Evolutionary conservation across 92 coral and sea anemone species (phyloP).

Genomic region (Epizoanthus stellaris): DNA sequence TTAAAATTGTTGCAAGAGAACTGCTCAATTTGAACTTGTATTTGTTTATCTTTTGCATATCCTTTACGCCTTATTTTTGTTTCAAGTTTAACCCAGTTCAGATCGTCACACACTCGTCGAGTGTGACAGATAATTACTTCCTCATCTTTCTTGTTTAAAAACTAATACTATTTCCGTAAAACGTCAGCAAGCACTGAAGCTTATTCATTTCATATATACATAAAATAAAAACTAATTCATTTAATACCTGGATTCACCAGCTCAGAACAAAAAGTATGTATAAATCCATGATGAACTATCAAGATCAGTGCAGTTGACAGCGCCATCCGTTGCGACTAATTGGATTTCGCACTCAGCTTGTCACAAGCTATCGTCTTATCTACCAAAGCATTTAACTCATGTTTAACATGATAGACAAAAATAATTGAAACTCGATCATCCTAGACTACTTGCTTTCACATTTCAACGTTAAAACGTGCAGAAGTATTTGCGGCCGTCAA

Average conservation of each 20-base stretch:
- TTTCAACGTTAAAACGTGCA: background rate
- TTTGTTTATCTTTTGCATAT: too few relatives aligned
- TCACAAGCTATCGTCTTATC: conserved; percentile 37
- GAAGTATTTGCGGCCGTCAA: too few relatives aligned
- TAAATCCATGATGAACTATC: background rate
- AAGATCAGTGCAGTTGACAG: background rate
- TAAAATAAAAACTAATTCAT: background rate
- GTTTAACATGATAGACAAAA: conserved; percentile 30
- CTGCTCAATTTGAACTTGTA: too few relatives aligned
- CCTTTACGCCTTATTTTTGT: background rate
- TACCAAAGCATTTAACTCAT: conserved; percentile 44
- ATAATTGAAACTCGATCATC: conserved; percentile 19
- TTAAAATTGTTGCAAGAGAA: too few relatives aligned
- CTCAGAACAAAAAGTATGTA: background rate
- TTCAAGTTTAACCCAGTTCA: background rate
- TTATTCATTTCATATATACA: background rate
- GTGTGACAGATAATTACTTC: background rate
- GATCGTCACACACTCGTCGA: background rate
- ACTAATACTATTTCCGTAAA: background rate
- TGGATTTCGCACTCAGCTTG: conserved; percentile 33
- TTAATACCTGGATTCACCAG: background rate
- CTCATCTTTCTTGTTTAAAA: too few relatives aligned
- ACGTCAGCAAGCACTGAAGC: background rate
- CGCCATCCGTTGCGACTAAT: conserved; percentile 20
- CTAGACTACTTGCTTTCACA: conserved; percentile 18